Conservation (phyloP, 2,113 vertebrate genomes). For the Oostethus manadensis region DNA sequence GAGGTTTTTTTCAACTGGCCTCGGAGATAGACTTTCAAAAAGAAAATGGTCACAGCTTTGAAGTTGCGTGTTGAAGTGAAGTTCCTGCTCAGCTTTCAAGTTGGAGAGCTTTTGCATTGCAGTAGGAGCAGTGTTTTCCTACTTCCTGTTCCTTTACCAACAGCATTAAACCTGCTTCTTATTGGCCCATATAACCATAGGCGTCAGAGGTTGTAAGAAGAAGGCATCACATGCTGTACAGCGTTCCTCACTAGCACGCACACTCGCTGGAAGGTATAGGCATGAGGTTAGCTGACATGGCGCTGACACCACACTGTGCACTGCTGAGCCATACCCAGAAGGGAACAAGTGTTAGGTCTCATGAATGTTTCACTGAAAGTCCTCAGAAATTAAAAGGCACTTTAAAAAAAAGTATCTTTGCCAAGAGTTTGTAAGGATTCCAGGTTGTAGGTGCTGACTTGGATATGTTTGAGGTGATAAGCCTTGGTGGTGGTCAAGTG, state of each 20-base stretch:
- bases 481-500: too few relatives aligned
- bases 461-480: too few relatives aligned
- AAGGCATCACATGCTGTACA: slow-evolving; percentile 16
- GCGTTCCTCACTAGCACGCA: slow-evolving; percentile 8
- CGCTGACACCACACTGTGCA: slow-evolving; percentile 12
- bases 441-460: too few relatives aligned
- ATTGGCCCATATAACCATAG: not conserved
- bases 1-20: slow-evolving; percentile 15
- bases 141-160: not conserved
- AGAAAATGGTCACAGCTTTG: slow-evolving; percentile 13
- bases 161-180: slow-evolving; percentile 6
- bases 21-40: slow-evolving; percentile 3
- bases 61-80: slow-evolving; percentile 4
- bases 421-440: too few relatives aligned
- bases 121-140: not conserved
- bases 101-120: not conserved
- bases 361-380: slow-evolving; percentile 45
- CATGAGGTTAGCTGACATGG: slow-evolving; percentile 8
- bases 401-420: too few relatives aligned
- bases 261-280: slow-evolving; percentile 13
- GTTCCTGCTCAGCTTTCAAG: not conserved
- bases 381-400: not conserved
- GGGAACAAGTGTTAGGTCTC: slow-evolving; percentile 51
- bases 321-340: slow-evolving; percentile 24
- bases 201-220: slow-evolving; percentile 23